Base-by-base conservation (phyloP, 2,797 vertebrate genomes). In the Harpagifer antarcticus region DNA sequence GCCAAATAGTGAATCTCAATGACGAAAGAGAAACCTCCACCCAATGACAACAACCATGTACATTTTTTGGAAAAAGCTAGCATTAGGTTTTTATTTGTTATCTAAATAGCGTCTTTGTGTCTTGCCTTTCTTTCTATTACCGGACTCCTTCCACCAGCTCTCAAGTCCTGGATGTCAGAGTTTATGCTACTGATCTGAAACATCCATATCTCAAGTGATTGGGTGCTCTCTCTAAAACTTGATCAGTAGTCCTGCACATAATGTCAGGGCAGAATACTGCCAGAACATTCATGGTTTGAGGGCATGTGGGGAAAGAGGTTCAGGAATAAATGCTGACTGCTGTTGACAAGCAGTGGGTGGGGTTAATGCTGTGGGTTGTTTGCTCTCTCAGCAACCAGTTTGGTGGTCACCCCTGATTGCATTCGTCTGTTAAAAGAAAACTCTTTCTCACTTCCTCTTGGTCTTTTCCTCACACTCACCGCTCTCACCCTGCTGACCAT, bases 281-380 rank as follows among this genome's bases (percentile, higher is more conserved):
- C 42, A 76, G 67, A 50, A 72, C 74, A 66, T 81, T 79, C 76
- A 81, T 14, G 23, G 72, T 82, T 78, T 85, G 31, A 76, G 71
- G 55, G 55, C 56, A 54, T 80, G 68, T 63, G 74, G 68, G 70
- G 71, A 79, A 37, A 75, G 73, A 72, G 71, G 74, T 42, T 78
- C 65, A 72, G 69, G 55, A 64, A 85, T 70, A 85, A 68, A 68
- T 45, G 81, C 93, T 92, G 93, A 94, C 92, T 89, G 93, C 94
- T 95, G 94, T 93, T 92, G 94, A 91, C 89, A 81, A 77, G 78
- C 89, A 23, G 68, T 58, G 89, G 93, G 93, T 90, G 91, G 90
- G 90, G 86, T 79, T 86, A 89, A 92, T 88, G 86, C 72, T 84
- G 80, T 82, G 54, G 54, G 64, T 74, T 91, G 91, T 92, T 88